Percentiles rank a stretch among this genome's conserved stretches.
phyloP scores from a whole-genome alignment of 2,888 invertebrate genomes.

The Orthosia incerta region DNA sequence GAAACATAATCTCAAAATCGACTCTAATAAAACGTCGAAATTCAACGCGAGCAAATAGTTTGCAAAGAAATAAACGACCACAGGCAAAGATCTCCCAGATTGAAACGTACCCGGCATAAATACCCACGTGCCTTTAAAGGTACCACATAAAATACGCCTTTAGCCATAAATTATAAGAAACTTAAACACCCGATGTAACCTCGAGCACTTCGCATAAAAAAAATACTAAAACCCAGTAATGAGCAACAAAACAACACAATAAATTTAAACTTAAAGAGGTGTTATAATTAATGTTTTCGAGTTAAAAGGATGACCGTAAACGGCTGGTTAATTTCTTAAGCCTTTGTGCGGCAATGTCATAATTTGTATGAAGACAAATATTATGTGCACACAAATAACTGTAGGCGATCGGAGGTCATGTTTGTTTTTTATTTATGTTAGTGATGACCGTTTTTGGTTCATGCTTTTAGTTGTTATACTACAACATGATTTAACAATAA shows the following conservation, averaged over 20 bases:
- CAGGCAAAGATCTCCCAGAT: constrained; percentile 84
- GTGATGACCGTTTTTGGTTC: constrained; percentile 3
- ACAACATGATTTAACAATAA: no score
- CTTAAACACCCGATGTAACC: constrained; percentile 52
- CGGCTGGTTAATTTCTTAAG: constrained; percentile 82
- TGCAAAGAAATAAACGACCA: constrained; percentile 74
- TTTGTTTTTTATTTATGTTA: constrained; percentile 58
- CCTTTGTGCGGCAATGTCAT: constrained; percentile 85
- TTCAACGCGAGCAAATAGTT: constrained; percentile 74
- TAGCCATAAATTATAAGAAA: constrained; percentile 85
- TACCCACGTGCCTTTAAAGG: constrained; percentile 85
- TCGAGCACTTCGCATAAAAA: constrained; percentile 61
- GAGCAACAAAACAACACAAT: constrained; percentile 86
- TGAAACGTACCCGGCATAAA: constrained; percentile 87
- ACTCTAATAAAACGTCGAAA: constrained; percentile 63
- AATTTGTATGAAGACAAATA: constrained; percentile 85
- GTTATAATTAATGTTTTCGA: constrained; percentile 89
- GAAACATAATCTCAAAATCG: constrained; percentile 53
- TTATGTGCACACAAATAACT: constrained; percentile 71
- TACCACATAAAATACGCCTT: constrained; percentile 78
- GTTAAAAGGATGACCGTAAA: constrained; percentile 86
- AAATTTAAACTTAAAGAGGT: constrained; percentile 90
- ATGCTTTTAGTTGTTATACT: constrained; percentile 1
- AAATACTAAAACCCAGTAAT: constrained; percentile 78
- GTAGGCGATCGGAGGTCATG: constrained; percentile 53